Percentiles rank a stretch among this genome's conserved stretches.
phyloP scores from a whole-genome alignment of 2,888 invertebrate genomes.

The Eupelmus urozonus region DNA sequence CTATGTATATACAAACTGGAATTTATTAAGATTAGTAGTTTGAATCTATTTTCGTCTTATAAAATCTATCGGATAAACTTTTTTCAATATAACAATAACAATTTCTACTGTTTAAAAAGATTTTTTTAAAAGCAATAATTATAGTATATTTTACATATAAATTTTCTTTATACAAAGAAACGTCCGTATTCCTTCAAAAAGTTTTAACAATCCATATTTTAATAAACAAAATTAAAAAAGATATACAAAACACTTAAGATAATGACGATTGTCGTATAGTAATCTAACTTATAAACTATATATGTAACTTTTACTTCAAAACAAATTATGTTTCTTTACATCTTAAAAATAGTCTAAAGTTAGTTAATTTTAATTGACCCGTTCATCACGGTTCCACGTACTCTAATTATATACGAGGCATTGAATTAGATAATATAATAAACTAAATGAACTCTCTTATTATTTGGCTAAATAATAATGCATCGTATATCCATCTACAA shows the following conservation, averaged over 20 bases:
- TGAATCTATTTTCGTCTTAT: constrained; percentile 1
- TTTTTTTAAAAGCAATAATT: constrained; percentile 1
- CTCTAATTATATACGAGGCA: background rate
- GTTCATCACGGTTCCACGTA: constrained; percentile 24
- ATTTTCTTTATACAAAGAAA: background rate
- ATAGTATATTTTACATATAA: background rate
- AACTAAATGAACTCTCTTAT: constrained; percentile 27
- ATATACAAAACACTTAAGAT: constrained; percentile 36
- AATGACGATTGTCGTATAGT: constrained; percentile 36
- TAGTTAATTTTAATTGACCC: constrained; percentile 35
- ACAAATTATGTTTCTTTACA: background rate
- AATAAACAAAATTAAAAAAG: constrained; percentile 34
- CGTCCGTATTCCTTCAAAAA: constrained; percentile 18
- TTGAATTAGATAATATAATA: background rate
- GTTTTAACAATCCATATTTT: constrained; percentile 17
- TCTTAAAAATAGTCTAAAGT: constrained; percentile 6
- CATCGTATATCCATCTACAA: too few species aligned
- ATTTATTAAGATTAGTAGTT: constrained; percentile 10
- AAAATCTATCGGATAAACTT: background rate
- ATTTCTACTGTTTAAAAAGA: background rate
- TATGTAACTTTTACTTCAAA: constrained; percentile 11
- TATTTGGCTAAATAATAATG: constrained; percentile 32
- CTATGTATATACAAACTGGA: too few species aligned
- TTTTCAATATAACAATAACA: background rate
- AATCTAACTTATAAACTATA: constrained; percentile 15